Evolutionary conservation across 2,888 invertebrate genomes (phyloP).

Genomic region (Unio pictorum): DNA sequence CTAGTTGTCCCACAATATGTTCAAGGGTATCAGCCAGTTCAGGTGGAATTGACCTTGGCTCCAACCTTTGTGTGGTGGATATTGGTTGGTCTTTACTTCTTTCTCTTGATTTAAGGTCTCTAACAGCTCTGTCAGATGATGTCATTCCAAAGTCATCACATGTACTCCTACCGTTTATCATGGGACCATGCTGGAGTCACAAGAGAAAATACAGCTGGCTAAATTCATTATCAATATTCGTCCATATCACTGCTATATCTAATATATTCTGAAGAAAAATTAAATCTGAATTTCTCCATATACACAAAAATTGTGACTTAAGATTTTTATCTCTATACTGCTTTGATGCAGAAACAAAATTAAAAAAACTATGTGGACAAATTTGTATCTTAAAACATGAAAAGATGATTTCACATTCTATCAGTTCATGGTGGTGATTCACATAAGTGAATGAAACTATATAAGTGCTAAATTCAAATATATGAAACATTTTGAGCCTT

Average conservation of each 20-base stretch:
- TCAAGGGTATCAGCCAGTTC: constrained; percentile 67
- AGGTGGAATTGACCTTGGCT: constrained; percentile 54
- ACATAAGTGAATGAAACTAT: too few species aligned
- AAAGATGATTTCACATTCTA: too few species aligned
- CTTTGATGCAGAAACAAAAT: too few species aligned
- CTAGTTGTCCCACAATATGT: constrained; percentile 71
- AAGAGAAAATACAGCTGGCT: neutral
- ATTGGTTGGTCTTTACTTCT: constrained; percentile 23
- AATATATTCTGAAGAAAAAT: neutral
- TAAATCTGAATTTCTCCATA: too few species aligned
- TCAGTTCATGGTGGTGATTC: too few species aligned
- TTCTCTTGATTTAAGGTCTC: constrained; percentile 6
- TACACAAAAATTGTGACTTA: too few species aligned
- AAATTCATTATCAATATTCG: neutral
- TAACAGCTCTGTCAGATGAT: constrained; percentile 18
- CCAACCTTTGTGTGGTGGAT: constrained; percentile 57
- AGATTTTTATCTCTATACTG: too few species aligned
- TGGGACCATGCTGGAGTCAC: neutral
- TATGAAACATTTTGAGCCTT: too few species aligned
- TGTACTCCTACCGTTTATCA: too few species aligned
- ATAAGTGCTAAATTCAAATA: too few species aligned
- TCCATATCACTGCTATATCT: neutral
- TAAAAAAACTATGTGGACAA: too few species aligned
- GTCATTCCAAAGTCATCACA: constrained; percentile 21
- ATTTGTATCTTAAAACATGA: too few species aligned